Evolutionary conservation across 2,888 invertebrate species (phyloP).

Genomic region (Fragum fragum): DNA sequence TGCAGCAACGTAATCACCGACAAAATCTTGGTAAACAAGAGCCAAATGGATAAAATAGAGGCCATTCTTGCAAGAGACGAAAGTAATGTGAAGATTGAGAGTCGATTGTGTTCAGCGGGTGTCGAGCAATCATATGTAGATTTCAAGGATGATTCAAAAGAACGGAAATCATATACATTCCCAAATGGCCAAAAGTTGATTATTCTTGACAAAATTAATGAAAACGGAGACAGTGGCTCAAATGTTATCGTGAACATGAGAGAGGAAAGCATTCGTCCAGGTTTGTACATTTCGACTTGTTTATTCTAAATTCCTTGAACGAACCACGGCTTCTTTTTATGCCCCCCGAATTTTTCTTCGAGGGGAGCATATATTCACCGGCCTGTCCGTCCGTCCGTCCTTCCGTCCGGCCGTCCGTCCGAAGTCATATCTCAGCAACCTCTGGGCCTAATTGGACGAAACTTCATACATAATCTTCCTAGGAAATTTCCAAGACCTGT

Average conservation of each 20-base stretch:
- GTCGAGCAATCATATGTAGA: too few relatives aligned
- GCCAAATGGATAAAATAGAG: too few relatives aligned
- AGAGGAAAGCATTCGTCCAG: not conserved
- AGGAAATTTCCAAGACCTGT: too few relatives aligned
- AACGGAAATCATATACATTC: not conserved
- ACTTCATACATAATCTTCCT: too few relatives aligned
- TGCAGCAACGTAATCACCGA: not conserved
- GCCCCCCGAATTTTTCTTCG: too few relatives aligned
- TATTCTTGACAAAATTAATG: not conserved
- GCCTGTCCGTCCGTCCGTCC: too few relatives aligned
- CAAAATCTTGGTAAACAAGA: not conserved
- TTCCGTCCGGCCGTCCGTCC: too few relatives aligned
- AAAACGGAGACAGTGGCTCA: not conserved
- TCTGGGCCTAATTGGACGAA: too few relatives aligned
- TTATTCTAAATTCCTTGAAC: too few relatives aligned
- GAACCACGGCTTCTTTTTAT: too few relatives aligned
- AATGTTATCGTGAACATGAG: not conserved
- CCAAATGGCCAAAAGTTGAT: slow-evolving; percentile 6
- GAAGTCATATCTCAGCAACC: too few relatives aligned
- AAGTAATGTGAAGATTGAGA: not conserved
- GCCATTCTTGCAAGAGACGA: not conserved
- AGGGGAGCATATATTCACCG: too few relatives aligned
- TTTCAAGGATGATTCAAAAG: not conserved
- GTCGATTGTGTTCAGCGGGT: not conserved
- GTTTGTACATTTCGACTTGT: not conserved